These are phyloP conservation scores for Drosophila rubida DNA, from an alignment of 2,888 invertebrate genomes.

Conservation along the genomic window DNA sequence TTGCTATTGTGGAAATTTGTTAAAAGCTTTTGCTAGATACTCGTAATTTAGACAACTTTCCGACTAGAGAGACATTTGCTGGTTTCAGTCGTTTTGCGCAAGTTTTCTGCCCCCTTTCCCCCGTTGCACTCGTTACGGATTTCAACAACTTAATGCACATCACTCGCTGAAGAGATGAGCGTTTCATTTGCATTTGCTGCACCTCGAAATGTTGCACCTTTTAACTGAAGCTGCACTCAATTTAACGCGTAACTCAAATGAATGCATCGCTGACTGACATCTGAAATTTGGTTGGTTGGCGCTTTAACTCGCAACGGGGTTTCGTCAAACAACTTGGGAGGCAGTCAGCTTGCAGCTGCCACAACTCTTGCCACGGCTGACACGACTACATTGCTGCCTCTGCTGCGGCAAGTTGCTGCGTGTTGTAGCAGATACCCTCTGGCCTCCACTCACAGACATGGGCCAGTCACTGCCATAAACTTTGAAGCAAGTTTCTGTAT, in stretches of 20 bases:
- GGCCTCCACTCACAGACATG: background rate
- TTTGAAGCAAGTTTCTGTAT: conserved; percentile 68
- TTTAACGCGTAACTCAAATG: conserved; percentile 62
- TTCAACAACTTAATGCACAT: conserved; percentile 24
- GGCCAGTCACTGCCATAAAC: conserved; percentile 59
- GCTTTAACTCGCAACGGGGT: conserved; percentile 50
- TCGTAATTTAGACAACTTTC: conserved; percentile 32
- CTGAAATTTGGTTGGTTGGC: conserved; percentile 40
- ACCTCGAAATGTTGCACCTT: conserved; percentile 45
- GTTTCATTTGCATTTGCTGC: conserved; percentile 30
- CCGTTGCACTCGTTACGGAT: background rate
- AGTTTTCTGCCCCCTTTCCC: background rate
- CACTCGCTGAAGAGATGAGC: background rate
- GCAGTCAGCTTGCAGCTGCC: conserved; percentile 29
- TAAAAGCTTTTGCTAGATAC: conserved; percentile 16
- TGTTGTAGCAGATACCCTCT: conserved; percentile 3
- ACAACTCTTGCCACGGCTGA: conserved; percentile 2
- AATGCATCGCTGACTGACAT: conserved; percentile 58
- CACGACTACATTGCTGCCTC: conserved; percentile 1
- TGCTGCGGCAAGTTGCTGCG: conserved; percentile 35
- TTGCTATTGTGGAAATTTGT: conserved; percentile 24
- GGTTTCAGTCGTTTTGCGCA: conserved; percentile 3
- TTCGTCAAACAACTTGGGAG: conserved; percentile 12
- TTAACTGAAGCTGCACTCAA: conserved; percentile 59
- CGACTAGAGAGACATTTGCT: conserved; percentile 9